phyloP scores from a whole-genome alignment of 2,888 invertebrate species.

The Stenodema calcarata region DNA sequence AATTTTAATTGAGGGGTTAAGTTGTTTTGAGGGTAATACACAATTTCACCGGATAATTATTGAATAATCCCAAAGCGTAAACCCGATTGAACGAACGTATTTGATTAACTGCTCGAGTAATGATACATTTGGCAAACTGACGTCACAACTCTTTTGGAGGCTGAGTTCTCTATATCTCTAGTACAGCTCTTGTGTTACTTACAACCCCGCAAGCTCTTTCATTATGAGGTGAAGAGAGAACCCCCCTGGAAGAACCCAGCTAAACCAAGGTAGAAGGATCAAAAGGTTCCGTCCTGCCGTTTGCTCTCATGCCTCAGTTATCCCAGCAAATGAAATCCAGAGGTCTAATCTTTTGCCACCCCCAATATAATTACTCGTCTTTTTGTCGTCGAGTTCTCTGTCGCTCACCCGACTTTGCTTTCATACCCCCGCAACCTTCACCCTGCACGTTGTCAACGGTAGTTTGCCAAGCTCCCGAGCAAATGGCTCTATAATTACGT shows the following conservation, averaged over 20 bases:
- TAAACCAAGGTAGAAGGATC: slow-evolving; percentile 4
- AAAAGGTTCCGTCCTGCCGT: slow-evolving; percentile 23
- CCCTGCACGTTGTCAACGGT: neutral
- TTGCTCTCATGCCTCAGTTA: slow-evolving; percentile 33
- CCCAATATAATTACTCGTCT: slow-evolving; percentile 39
- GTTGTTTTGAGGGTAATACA: no score
- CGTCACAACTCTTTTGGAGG: neutral
- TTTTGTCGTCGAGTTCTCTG: slow-evolving; percentile 2
- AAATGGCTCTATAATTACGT: neutral
- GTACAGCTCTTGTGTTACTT: neutral
- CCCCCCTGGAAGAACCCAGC: neutral
- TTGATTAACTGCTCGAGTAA: neutral
- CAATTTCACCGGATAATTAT: no score
- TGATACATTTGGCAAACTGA: neutral
- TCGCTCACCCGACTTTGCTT: neutral
- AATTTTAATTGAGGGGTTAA: no score
- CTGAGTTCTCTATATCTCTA: neutral
- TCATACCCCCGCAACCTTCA: neutral
- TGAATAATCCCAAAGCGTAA: no score
- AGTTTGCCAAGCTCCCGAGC: neutral
- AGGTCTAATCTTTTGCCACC: slow-evolving; percentile 34
- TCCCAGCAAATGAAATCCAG: slow-evolving; percentile 35
- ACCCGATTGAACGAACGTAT: neutral
- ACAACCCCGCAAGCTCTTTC: neutral
- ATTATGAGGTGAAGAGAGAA: slow-evolving; percentile 1